phyloP scores from a whole-genome alignment of 2,797 vertebrate species.

The Schizopygopsis malacanthus region DNA sequence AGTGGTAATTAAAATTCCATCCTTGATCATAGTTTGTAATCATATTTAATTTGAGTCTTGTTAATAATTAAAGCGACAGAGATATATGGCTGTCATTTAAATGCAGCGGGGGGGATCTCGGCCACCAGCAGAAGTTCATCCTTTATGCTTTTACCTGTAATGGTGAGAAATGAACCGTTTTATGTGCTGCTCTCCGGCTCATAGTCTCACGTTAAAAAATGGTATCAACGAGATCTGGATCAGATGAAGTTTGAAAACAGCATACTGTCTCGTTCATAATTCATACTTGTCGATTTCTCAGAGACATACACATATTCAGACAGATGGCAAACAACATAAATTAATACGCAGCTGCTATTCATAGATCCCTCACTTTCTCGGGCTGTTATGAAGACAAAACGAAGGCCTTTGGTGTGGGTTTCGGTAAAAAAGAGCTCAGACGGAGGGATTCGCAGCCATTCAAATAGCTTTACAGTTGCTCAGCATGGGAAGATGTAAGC shows the following conservation, averaged over 20 bases:
- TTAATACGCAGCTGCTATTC: conserved; percentile 66
- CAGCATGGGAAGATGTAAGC: conserved; percentile 61
- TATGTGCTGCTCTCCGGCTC: background rate
- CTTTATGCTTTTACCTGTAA: conserved; percentile 59
- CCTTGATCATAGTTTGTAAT: conserved; percentile 82
- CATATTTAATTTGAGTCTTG: conserved; percentile 80
- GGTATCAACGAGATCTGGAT: background rate
- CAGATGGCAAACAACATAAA: conserved; percentile 71
- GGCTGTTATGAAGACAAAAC: conserved; percentile 79
- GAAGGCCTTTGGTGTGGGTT: conserved; percentile 71
- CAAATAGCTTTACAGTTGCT: conserved; percentile 69
- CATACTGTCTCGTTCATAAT: conserved; percentile 1
- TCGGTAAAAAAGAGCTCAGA: conserved; percentile 47
- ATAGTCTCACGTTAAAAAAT: conserved; percentile 4
- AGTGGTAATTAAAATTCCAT: conserved; percentile 84
- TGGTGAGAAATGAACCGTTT: conserved; percentile 46
- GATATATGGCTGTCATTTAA: conserved; percentile 71
- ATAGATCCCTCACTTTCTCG: conserved; percentile 68
- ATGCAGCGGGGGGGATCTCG: conserved; percentile 62
- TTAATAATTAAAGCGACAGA: conserved; percentile 78
- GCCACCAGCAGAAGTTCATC: conserved; percentile 63
- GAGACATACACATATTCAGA: conserved; percentile 39
- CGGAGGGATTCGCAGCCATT: conserved; percentile 73
- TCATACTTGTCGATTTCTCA: conserved; percentile 15
- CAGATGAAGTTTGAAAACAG: background rate